Conservation (phyloP, 2,113 vertebrate genomes). For the Ceratotherium simum region DNA sequence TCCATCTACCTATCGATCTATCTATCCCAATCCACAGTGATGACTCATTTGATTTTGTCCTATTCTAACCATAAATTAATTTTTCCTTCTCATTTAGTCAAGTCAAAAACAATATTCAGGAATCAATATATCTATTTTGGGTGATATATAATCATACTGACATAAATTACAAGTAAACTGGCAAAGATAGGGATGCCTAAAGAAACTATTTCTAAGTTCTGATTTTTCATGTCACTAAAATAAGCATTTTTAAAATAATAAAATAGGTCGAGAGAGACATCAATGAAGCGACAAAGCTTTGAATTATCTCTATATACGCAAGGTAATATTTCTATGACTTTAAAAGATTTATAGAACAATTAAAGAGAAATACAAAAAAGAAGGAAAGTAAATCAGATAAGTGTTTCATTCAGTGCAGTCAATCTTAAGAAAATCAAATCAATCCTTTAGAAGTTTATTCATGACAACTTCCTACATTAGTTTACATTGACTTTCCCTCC, state of each 20-base stretch:
- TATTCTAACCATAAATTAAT: neutral
- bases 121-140: neutral
- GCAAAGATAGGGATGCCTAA: neutral
- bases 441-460: constrained; percentile 48
- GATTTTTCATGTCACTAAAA: neutral
- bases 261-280: neutral
- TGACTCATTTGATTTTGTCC: neutral
- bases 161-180: neutral
- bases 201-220: neutral
- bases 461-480: neutral
- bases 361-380: neutral
- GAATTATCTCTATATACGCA: neutral
- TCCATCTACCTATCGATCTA: neutral
- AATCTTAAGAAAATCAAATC: neutral
- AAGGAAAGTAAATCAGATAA: neutral
- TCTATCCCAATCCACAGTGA: neutral
- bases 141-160: neutral
- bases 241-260: constrained; percentile 10
- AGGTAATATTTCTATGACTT: neutral
- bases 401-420: neutral
- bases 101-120: neutral
- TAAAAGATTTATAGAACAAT: neutral
- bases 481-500: constrained; percentile 6
- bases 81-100: neutral
- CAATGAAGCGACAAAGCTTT: neutral